These are phyloP conservation scores for Sphaerodactylus townsendi DNA, from an alignment of 2,113 vertebrate species.

Conservation along the genomic window DNA sequence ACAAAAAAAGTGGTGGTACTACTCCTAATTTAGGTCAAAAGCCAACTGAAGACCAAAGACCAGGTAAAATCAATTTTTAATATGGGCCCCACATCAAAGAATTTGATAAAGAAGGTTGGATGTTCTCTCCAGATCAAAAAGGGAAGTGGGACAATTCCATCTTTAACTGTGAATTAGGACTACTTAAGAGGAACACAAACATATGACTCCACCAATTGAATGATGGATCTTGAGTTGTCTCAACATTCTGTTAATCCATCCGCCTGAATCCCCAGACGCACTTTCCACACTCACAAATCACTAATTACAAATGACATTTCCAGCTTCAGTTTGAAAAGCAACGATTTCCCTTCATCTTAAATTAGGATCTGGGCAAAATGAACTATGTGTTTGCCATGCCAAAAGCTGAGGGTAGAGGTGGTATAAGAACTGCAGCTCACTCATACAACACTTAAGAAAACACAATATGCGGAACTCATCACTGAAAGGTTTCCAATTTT, in stretches of 20 bases:
- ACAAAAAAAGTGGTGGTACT: background rate
- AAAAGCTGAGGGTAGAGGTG: background rate
- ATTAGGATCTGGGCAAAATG: conserved; percentile 7
- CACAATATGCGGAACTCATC: background rate
- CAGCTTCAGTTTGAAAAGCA: background rate
- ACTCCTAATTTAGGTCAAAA: too few relatives aligned
- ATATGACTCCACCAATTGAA: background rate
- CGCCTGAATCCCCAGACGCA: background rate
- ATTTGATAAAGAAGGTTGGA: background rate
- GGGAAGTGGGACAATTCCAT: background rate
- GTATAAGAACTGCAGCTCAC: background rate
- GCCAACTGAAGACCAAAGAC: too few relatives aligned
- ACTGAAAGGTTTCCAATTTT: background rate
- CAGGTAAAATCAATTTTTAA: too few relatives aligned
- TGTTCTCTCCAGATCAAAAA: background rate
- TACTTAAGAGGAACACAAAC: background rate
- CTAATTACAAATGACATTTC: conserved; percentile 7
- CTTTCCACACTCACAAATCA: conserved; percentile 1
- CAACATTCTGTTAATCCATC: background rate
- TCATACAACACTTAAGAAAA: background rate
- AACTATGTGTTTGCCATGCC: background rate
- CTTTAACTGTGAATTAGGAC: too few relatives aligned
- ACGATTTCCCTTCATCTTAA: background rate
- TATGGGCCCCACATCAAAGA: background rate
- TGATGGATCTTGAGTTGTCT: background rate